Evolutionary conservation across 2,113 vertebrate species (phyloP).

Genomic region (Salvator merianae): DNA sequence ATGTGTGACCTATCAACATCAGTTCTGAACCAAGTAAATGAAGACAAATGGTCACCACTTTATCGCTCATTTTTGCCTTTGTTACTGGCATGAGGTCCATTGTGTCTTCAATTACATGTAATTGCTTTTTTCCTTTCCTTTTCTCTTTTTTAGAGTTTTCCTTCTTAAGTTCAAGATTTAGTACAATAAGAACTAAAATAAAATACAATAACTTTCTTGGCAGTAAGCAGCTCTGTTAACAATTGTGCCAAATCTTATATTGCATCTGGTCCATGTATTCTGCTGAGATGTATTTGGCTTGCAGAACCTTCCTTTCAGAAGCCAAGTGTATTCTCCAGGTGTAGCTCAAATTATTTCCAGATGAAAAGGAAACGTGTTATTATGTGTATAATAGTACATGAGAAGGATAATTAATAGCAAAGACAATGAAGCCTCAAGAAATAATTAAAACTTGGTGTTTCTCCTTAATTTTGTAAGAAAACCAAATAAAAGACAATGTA

Average conservation of each 20-base stretch:
- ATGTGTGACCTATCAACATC: too few relatives aligned
- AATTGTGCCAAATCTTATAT: not conserved
- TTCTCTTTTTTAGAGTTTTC: too few relatives aligned
- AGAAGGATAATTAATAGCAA: slow-evolving; percentile 15
- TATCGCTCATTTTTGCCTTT: too few relatives aligned
- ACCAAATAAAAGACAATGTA: slow-evolving; percentile 10
- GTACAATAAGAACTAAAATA: too few relatives aligned
- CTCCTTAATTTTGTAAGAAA: not conserved
- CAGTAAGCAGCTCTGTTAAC: slow-evolving; percentile 13
- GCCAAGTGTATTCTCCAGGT: slow-evolving; percentile 39
- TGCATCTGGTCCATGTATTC: not conserved
- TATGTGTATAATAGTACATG: not conserved
- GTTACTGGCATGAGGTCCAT: too few relatives aligned
- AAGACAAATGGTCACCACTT: too few relatives aligned
- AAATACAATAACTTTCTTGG: slow-evolving; percentile 27
- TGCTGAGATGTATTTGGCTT: not conserved
- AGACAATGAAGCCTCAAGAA: slow-evolving; percentile 20
- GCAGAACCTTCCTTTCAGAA: not conserved
- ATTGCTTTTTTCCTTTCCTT: too few relatives aligned
- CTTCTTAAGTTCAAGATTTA: too few relatives aligned
- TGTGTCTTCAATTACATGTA: too few relatives aligned
- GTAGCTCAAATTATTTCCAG: slow-evolving; percentile 26
- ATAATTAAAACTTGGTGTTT: slow-evolving; percentile 4
- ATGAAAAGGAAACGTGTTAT: not conserved
- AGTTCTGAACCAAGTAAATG: too few relatives aligned